These are phyloP conservation scores for Plagiodera versicolora DNA, from an alignment of 2,888 invertebrate genomes.

Conservation along the genomic window DNA sequence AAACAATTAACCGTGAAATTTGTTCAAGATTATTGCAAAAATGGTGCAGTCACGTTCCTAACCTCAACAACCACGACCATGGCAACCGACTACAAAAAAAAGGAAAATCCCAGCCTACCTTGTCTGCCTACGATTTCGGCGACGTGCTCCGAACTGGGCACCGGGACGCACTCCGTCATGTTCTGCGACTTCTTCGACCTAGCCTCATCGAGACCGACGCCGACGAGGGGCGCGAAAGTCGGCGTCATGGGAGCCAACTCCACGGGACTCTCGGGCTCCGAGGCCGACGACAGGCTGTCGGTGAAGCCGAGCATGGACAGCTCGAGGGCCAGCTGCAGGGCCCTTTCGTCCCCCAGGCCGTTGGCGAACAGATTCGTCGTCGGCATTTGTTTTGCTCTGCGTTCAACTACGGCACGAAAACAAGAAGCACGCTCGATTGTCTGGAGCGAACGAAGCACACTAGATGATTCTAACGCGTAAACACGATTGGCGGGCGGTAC, in stretches of 20 bases:
- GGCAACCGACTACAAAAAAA: too few relatives aligned
- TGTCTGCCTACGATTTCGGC: conserved; percentile 99
- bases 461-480: too few relatives aligned
- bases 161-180: conserved; percentile 99
- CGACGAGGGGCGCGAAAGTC: conserved; percentile 53
- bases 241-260: conserved; percentile 50
- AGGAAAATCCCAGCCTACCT: too few relatives aligned
- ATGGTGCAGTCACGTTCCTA: too few relatives aligned
- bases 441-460: too few relatives aligned
- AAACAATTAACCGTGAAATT: too few relatives aligned
- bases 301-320: conserved; percentile 85
- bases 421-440: too few relatives aligned
- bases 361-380: conserved; percentile 76
- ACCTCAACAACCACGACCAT: too few relatives aligned
- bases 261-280: conserved; percentile 50
- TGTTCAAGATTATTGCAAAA: too few relatives aligned
- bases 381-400: too few relatives aligned
- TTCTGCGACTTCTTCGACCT: conserved; percentile 93
- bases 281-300: conserved; percentile 56
- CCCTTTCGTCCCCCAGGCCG: conserved; percentile 80
- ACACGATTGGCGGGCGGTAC: too few relatives aligned
- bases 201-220: conserved; percentile 67
- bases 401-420: too few relatives aligned
- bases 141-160: conserved; percentile 99
- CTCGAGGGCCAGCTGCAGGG: conserved; percentile 87